Base-by-base conservation (phyloP, 2,113 vertebrate species). In the Periophthalmodon schlosseri region DNA sequence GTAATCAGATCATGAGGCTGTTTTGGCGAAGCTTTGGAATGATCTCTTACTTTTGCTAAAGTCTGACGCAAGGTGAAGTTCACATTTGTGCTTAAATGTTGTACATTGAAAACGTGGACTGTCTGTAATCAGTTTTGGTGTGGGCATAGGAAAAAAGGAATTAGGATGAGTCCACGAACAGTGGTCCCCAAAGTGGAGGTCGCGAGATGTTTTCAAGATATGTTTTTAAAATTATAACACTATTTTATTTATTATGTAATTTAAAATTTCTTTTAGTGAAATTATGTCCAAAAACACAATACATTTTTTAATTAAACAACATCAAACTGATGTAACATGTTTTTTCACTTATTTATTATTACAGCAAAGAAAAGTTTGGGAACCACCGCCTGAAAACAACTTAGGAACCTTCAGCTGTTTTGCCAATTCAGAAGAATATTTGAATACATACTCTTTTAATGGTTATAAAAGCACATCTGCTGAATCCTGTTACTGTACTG, bases 1-100 rank as follows among this genome's bases (percentile, higher is more conserved):
- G 75, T 78, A 85, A 84, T 88, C 88, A 80, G 77, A 58, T 36
- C 73, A 36, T 67, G 66, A 46, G 71, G 72, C 72, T 4, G 46
- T 76, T 76, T 33, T 49, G 47, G 74, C 20, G 68, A 83, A 79
- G 69, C 68, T 81, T 81, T 71, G 28, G 70, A 74, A 78, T 69
- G 54, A 39, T n/a, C 47, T 67, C 70, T 63, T 58, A 65, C 57
- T 71, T 33, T 24, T 34, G 70, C 20, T 75, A 1, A 63, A 28
- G 24, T 60, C 28, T 60, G 15, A n/a, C 8, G 21, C 15, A 6
- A 24, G 24, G 21, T 28, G 39, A 10, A 10, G 39, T 44, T 44
- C 39, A 44, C 1, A 44, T 44, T 10, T 10, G 39, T 44, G 39
- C 39, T 44, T 9, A 44, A 44, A 44, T 44, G 39, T 44, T 44